Conservation (phyloP, 2,888 invertebrate species). For the Pedicia rivosa region DNA sequence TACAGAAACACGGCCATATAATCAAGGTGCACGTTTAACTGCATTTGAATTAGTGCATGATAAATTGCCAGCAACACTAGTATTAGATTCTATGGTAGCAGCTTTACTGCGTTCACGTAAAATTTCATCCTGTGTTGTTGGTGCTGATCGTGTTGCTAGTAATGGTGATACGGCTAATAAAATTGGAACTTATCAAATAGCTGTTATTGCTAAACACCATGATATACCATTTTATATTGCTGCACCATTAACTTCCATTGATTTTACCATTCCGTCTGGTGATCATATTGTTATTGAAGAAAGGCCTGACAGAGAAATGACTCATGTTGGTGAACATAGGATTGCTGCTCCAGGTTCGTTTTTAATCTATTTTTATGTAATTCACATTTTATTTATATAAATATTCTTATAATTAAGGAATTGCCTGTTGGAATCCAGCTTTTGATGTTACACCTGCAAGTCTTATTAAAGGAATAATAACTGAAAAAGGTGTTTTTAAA, state of each 20-base stretch:
- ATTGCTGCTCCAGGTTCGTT: slow-evolving; percentile 70
- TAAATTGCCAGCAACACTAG: slow-evolving; percentile 78
- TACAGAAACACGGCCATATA: slow-evolving; percentile 96
- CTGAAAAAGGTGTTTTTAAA: slow-evolving; percentile 75
- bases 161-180: slow-evolving; percentile 99
- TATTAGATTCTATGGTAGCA: slow-evolving; percentile 92
- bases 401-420: slow-evolving; percentile 37
- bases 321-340: slow-evolving; percentile 67
- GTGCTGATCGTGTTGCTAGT: slow-evolving; percentile 88
- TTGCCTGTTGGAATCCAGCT: slow-evolving; percentile 94
- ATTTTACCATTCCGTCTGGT: slow-evolving; percentile 61
- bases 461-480: slow-evolving; percentile 86
- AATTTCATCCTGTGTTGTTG: slow-evolving; percentile 88
- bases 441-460: slow-evolving; percentile 94
- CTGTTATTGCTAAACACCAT: slow-evolving; percentile 81
- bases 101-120: slow-evolving; percentile 70
- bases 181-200: slow-evolving; percentile 93
- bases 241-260: slow-evolving; percentile 84
- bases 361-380: not conserved
- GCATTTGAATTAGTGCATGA: slow-evolving; percentile 90
- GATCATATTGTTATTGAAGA: slow-evolving; percentile 87
- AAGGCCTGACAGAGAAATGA: slow-evolving; percentile 81
- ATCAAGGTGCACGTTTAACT: slow-evolving; percentile 90
- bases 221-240: slow-evolving; percentile 90
- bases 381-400: not conserved